phyloP scores from a whole-genome alignment of 2,113 vertebrate genomes.

The Rhadina sibilatrix region DNA sequence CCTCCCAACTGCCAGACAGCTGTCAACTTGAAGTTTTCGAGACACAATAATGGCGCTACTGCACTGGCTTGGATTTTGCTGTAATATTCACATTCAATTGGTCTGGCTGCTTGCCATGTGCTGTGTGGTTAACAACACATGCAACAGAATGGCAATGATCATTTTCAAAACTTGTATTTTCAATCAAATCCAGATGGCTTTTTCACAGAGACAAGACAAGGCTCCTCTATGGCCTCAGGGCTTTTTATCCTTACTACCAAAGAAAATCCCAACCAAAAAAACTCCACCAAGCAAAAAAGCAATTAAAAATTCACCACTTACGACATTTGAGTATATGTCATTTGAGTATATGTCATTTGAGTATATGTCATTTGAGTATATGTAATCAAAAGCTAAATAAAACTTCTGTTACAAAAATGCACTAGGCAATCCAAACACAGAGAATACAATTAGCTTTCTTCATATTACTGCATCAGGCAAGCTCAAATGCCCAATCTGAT shows the following conservation, averaged over 20 bases:
- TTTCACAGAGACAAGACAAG: neutral
- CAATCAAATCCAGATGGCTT: neutral
- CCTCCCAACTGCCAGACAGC: neutral
- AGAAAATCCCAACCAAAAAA: neutral
- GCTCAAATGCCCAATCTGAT: neutral
- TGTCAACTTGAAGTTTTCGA: neutral
- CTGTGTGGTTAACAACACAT: neutral
- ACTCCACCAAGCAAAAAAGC: neutral
- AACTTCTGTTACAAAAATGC: neutral
- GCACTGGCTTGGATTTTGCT: neutral
- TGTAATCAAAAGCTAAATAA: neutral
- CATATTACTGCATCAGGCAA: neutral
- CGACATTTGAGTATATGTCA: rapidly evolving
- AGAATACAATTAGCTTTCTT: neutral
- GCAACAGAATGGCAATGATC: neutral
- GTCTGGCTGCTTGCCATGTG: neutral
- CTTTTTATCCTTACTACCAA: neutral
- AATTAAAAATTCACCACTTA: neutral
- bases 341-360: too few relatives aligned
- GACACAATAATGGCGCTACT: neutral
- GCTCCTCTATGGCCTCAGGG: neutral
- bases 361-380: neutral
- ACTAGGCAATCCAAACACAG: neutral
- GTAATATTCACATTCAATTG: neutral
- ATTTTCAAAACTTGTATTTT: neutral